These are phyloP conservation scores for Agapornis roseicollis DNA, from an alignment of 2,113 vertebrate species.

Conservation along the genomic window DNA sequence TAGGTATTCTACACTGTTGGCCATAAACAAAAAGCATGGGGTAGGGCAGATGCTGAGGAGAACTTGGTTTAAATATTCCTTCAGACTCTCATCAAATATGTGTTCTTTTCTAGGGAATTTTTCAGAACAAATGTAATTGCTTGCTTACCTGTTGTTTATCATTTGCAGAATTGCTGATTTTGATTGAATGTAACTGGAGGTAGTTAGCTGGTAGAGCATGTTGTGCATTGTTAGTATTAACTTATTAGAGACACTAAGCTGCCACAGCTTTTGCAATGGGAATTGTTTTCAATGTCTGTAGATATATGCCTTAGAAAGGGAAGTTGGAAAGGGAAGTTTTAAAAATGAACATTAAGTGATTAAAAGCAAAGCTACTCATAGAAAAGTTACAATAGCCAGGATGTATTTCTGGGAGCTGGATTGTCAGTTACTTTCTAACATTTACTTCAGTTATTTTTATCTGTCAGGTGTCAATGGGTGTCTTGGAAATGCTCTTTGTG, in stretches of 20 bases:
- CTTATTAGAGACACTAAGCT: not conserved
- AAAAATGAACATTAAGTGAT: not conserved
- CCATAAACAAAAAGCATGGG: not conserved
- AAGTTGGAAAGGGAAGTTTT: not conserved
- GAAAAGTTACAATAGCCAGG: fast-evolving
- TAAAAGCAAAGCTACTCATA: not conserved
- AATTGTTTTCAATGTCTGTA: not conserved
- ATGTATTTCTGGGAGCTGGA: not conserved
- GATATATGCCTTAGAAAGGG: not conserved
- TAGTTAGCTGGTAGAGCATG: not conserved
- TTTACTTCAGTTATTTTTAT: not conserved
- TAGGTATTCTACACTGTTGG: not conserved
- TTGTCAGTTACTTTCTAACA: not conserved
- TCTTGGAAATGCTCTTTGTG: not conserved
- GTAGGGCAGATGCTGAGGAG: not conserved
- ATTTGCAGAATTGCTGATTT: not conserved
- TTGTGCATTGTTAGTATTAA: not conserved
- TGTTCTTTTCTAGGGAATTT: not conserved
- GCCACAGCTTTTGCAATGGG: not conserved
- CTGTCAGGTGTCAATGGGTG: not conserved
- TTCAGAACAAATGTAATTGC: not conserved
- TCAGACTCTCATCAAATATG: not conserved
- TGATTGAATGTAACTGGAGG: not conserved
- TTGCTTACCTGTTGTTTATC: not conserved
- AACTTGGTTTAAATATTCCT: not conserved